Percentiles rank a stretch among this genome's conserved stretches.
Evolutionary conservation across 2,113 vertebrate genomes (phyloP).

Genomic region (Archilochus colubris): DNA sequence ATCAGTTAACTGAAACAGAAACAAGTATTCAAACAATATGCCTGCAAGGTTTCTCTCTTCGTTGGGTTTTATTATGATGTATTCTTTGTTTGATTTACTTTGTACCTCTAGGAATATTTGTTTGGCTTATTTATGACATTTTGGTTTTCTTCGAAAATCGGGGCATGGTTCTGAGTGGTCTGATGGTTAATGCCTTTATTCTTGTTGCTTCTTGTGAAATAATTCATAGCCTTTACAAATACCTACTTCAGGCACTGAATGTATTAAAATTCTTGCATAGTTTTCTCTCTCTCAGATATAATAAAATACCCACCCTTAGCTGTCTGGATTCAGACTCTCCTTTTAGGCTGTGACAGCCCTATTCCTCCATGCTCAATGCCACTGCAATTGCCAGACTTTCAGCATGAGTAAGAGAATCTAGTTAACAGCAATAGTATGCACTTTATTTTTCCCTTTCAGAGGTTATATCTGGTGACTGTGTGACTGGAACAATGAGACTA

Average conservation of each 20-base stretch:
- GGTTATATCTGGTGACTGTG: slow-evolving; percentile 32
- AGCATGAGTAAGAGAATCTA: not conserved
- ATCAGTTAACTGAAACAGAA: slow-evolving; percentile 36
- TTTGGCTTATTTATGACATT: slow-evolving; percentile 30
- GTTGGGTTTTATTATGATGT: not conserved
- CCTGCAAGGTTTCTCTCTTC: slow-evolving; percentile 10
- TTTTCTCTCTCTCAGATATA: not conserved
- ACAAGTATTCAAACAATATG: not conserved
- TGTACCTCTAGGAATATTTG: slow-evolving; percentile 30
- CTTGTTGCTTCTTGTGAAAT: not conserved
- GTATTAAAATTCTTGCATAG: not conserved
- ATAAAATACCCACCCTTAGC: not conserved
- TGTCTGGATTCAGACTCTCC: not conserved
- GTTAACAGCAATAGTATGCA: not conserved
- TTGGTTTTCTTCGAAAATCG: slow-evolving; percentile 18
- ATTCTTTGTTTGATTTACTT: slow-evolving; percentile 26
- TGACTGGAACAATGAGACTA: slow-evolving; percentile 41
- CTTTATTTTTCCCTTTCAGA: slow-evolving; percentile 36
- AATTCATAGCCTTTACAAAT: not conserved
- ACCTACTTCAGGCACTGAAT: not conserved
- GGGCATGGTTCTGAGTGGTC: not conserved
- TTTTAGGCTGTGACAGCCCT: not conserved
- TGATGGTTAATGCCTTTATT: not conserved
- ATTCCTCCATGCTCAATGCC: not conserved
- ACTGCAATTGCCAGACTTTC: not conserved